Base-by-base conservation (phyloP, 1,140 invertebrate species). In the Ceratina australensis region DNA sequence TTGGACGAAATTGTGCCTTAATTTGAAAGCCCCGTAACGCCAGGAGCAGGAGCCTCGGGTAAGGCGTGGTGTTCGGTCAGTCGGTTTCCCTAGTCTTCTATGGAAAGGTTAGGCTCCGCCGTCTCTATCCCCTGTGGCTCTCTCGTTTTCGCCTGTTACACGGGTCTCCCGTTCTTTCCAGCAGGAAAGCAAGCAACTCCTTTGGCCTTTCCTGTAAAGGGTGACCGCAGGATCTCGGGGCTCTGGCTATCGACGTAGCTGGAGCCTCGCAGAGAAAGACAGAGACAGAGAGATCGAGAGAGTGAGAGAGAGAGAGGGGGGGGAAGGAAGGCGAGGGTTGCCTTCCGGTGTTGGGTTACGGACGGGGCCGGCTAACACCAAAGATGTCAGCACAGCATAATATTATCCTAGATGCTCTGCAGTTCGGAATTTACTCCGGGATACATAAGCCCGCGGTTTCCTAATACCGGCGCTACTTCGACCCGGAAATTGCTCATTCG, bases 211-310 rank as follows among this genome's bases (percentile, higher is more conserved):
- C 83, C 79, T 88, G 81, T 90, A 86, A 90, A 86, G 87, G 89
- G 87, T 87, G 87, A 90, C 89, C 89, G 86, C 89, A 89, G 88
- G 87, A 90, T 90, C 88, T 89, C 88, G 87, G 87, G 87, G 86
- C 84, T 81, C 80, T 81, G 80, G 85, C 89, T 91, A 90, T 91
- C 90, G 89, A 89, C 88, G 85, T 89, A 88, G 86, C 87, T 88
- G 86, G 59, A 75, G 78, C 69, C 72, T 50, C 42, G 57, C 33
- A 10, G 33, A 42, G 33, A 42, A 42, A 42, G 33, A 42, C 50
- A 47, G 80, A 76, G 60, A 73, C 47, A 42, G 49, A 69, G 75
- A 75, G 84, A 80, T 1, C 0, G 33, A 42, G 33, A 10, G 33
- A 42, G 2, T 10, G 33, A 7, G 33, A 42, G 33, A 42, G 33